These are phyloP conservation scores for Danio tinwini DNA, from an alignment of 2,797 vertebrate genomes.

Conservation along the genomic window DNA sequence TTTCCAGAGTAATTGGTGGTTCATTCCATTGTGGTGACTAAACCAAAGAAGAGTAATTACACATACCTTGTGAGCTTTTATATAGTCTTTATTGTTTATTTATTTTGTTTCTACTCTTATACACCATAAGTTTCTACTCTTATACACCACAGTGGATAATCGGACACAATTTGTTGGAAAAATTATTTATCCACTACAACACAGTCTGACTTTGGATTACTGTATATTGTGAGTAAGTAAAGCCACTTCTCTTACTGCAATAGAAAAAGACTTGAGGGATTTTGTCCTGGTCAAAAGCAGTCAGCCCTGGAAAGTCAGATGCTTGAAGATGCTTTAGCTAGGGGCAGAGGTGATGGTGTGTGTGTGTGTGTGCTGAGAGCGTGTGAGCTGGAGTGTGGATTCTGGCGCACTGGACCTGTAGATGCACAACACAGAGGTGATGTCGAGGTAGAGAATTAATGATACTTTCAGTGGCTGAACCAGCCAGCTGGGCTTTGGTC, in stretches of 20 bases:
- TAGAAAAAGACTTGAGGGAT: neutral
- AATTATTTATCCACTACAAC: neutral
- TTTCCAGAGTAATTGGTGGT: too few relatives aligned
- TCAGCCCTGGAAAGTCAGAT: conserved; percentile 5
- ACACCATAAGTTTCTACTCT: neutral
- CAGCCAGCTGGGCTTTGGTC: conserved; percentile 30
- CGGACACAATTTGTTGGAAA: neutral
- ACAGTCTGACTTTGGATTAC: neutral
- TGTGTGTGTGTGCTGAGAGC: neutral
- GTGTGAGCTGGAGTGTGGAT: conserved; percentile 5
- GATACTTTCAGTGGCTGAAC: conserved; percentile 15
- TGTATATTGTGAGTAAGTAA: neutral
- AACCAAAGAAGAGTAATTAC: too few relatives aligned
- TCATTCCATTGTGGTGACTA: too few relatives aligned
- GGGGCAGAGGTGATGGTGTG: neutral
- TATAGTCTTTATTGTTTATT: too few relatives aligned
- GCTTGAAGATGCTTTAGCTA: conserved; percentile 17
- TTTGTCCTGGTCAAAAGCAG: neutral
- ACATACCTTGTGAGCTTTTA: too few relatives aligned
- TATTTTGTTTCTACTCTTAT: neutral
- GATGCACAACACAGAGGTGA: conserved; percentile 25
- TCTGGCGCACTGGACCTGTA: conserved; percentile 7
- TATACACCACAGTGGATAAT: neutral
- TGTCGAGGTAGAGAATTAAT: conserved; percentile 36
- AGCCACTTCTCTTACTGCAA: neutral